Evolutionary conservation across 2,888 invertebrate species (phyloP), one percentile per base, ranked within the genome.

Genomic region (Aphidoletes aphidimyza): DNA sequence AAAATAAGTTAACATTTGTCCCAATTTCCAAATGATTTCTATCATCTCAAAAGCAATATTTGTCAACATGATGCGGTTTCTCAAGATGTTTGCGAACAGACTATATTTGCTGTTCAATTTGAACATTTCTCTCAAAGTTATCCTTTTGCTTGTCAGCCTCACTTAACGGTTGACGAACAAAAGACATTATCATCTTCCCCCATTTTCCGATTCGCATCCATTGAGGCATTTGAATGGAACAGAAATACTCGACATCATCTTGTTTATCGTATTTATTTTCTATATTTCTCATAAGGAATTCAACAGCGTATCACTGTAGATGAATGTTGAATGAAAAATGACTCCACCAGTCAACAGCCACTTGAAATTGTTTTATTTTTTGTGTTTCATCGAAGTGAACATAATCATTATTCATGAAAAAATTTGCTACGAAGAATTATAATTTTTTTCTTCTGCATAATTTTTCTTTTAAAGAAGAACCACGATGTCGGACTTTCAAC

Each of bases 381-480:
- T n/a, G n/a, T 34, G 34, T 34, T 26, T 69, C 69, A 69, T 14
- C 30, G 17, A 30, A 69, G 34, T 69, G 69, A 69, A 69, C 17
- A 69, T 69, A 69, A 69, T 69, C 69, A 69, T 69, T 69, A 69
- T 69, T 69, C 69, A 69, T 69, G 69, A 14, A 69, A 69, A 69
- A 69, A 69, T 69, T 69, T 69, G 69, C 30, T 69, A 30, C 69
- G 69, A 30, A 26, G 9, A 30, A 30, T 69, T 69, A 69, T 69
- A 69, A 69, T 69, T 69, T 30, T n/a, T 69, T 69, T 34, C 69
- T 69, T 30, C 30, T 69, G 69, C 69, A 69, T 69, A 69, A 69
- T 69, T 54, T n/a, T n/a, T n/a, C n/a, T n/a, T n/a, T 42, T 30
- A 69, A 69, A 69, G 34, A 69, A 69, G 30, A 69, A 30, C n/a